Percentiles rank a stretch among this genome's conserved stretches.
These are phyloP conservation scores for Eueremaeus valkanovi DNA, from an alignment of 2,888 invertebrate genomes.

Conservation along the genomic window DNA sequence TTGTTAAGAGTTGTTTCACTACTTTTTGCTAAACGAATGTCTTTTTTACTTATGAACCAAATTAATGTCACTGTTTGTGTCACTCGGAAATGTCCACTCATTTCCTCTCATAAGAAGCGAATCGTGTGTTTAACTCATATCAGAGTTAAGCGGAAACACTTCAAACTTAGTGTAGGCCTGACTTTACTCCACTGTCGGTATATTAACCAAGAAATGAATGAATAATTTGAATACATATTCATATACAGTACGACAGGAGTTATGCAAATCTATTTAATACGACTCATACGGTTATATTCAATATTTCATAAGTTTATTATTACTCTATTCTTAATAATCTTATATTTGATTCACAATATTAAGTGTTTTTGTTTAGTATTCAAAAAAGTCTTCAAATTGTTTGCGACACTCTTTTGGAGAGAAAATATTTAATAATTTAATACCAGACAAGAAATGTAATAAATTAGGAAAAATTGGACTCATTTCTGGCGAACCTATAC, in stretches of 20 bases:
- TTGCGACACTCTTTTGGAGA: not conserved
- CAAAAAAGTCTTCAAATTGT: not conserved
- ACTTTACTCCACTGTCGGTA: too few species aligned
- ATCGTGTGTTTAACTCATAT: not conserved
- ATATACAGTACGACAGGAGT: not conserved
- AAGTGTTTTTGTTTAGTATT: too few species aligned
- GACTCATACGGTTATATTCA: not conserved
- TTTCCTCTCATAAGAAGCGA: constrained; percentile 20
- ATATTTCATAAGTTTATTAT: not conserved
- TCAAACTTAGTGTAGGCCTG: not conserved
- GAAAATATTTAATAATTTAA: too few species aligned
- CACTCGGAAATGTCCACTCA: constrained; percentile 21
- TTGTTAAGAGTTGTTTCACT: not conserved
- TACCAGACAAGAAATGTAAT: too few species aligned
- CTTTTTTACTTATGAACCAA: not conserved
- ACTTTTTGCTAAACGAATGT: not conserved
- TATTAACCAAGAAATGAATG: not conserved
- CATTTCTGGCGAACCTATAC: not conserved
- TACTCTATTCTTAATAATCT: not conserved
- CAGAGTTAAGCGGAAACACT: not conserved
- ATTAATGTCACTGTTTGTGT: constrained; percentile 21
- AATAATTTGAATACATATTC: not conserved
- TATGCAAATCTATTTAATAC: not conserved
- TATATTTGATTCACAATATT: not conserved
- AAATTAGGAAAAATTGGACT: too few species aligned